Conservation (phyloP, 2,888 invertebrate genomes). For the Phortica magna region DNA sequence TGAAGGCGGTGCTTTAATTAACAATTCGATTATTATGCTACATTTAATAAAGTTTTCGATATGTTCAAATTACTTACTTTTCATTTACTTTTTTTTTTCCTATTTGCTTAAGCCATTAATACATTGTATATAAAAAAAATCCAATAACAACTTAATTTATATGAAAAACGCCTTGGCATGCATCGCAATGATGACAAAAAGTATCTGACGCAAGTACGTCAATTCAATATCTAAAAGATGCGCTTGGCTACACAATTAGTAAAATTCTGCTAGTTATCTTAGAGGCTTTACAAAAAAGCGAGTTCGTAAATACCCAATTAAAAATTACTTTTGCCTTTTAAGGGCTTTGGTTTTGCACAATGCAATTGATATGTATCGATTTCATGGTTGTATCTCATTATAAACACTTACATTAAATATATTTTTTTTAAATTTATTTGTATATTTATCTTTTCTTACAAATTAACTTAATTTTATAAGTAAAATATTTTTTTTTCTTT, state of each 20-base stretch:
- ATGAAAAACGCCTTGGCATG: no score
- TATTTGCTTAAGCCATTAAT: background rate
- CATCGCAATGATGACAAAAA: no score
- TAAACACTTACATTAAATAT: conserved; percentile 16
- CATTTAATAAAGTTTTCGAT: conserved; percentile 1
- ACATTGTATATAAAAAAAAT: conserved; percentile 15
- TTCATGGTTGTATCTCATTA: conserved; percentile 67
- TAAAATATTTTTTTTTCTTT: conserved; percentile 23
- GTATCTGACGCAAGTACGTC: no score
- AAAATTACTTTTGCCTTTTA: conserved; percentile 39
- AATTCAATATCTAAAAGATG: no score
- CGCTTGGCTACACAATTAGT: background rate
- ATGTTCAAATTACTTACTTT: conserved; percentile 8
- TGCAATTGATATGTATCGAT: conserved; percentile 75
- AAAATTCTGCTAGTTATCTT: background rate
- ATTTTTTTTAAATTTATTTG: conserved; percentile 33
- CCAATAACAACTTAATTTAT: background rate
- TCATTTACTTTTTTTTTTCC: background rate
- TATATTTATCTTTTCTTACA: conserved; percentile 38
- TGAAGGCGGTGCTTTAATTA: background rate
- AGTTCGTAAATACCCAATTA: conserved; percentile 35
- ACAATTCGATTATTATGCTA: background rate
- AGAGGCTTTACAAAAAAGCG: background rate
- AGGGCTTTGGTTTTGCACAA: conserved; percentile 49
- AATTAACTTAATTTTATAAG: conserved; percentile 48